phyloP scores from a whole-genome alignment of 2,888 invertebrate genomes.

The Eudasyphora cyanicolor region DNA sequence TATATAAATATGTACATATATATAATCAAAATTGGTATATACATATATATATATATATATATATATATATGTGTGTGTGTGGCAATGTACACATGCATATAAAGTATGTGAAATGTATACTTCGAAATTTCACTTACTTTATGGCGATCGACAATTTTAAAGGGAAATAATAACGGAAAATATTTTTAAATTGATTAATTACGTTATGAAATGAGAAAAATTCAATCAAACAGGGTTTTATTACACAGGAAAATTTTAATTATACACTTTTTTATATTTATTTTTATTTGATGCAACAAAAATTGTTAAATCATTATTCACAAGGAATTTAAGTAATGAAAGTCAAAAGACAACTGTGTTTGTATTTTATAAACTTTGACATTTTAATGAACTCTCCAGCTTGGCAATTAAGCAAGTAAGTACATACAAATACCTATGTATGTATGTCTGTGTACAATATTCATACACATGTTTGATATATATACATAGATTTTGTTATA shows the following conservation, averaged over 20 bases:
- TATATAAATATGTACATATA: neutral
- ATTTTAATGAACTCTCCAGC: neutral
- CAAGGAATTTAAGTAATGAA: slow-evolving; percentile 4
- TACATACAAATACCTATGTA: neutral
- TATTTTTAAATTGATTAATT: slow-evolving; percentile 26
- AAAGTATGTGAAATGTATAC: slow-evolving; percentile 27
- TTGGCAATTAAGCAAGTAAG: too few species aligned
- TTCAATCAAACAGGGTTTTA: neutral
- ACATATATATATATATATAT: neutral
- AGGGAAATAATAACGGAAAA: neutral
- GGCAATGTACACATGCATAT: too few species aligned
- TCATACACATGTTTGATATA: neutral
- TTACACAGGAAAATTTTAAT: neutral
- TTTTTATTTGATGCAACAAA: neutral
- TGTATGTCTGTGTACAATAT: neutral
- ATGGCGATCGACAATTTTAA: neutral
- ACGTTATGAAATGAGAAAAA: neutral
- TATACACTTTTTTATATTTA: too few species aligned
- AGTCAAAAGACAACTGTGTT: neutral
- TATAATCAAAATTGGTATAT: too few species aligned
- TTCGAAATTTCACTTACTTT: slow-evolving; percentile 7
- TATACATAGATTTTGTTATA: neutral
- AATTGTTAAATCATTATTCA: too few species aligned
- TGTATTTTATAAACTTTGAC: neutral
- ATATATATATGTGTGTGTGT: neutral